A percentile compares a stretch with the other conserved stretches of the same genome.
These are phyloP conservation scores for Phylloscopus trochilus DNA, from an alignment of 2,113 vertebrate species.

Conservation along the genomic window DNA sequence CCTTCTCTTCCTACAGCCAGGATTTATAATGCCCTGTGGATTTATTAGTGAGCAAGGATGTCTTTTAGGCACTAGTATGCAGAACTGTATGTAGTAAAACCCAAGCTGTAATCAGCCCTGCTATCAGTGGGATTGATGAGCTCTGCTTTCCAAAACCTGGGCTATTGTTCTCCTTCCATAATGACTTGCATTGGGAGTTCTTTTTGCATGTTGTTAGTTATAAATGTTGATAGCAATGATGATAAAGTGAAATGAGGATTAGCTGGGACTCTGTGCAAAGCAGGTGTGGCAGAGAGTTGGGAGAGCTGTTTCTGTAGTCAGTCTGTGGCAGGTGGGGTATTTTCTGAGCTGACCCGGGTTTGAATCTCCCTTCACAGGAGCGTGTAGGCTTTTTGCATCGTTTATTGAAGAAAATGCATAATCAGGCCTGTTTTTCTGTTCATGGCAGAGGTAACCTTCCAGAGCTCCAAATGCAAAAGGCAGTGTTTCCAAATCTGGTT, in stretches of 20 bases:
- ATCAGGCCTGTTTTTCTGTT: slow-evolving; percentile 20
- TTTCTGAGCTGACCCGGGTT: background rate
- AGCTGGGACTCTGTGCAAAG: background rate
- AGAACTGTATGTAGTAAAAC: accelerated
- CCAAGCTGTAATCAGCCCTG: background rate
- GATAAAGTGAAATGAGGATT: background rate
- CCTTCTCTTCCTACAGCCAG: background rate
- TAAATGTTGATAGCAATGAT: background rate
- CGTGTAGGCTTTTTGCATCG: background rate
- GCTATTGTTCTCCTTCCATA: accelerated
- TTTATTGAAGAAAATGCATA: slow-evolving; percentile 43
- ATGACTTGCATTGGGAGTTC: background rate
- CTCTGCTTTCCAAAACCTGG: background rate
- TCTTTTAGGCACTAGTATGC: background rate
- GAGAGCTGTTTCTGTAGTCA: background rate
- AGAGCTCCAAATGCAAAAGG: background rate
- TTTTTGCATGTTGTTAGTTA: background rate
- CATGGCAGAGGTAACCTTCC: background rate
- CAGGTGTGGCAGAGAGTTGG: background rate
- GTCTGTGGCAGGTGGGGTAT: background rate
- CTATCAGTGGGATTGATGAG: background rate
- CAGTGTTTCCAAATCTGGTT: background rate
- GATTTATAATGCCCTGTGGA: background rate
- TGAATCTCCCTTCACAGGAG: background rate
- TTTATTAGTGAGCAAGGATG: background rate